Evolutionary conservation across 2,797 vertebrate genomes (phyloP).

Genomic region (Acestrorhynchus altus): DNA sequence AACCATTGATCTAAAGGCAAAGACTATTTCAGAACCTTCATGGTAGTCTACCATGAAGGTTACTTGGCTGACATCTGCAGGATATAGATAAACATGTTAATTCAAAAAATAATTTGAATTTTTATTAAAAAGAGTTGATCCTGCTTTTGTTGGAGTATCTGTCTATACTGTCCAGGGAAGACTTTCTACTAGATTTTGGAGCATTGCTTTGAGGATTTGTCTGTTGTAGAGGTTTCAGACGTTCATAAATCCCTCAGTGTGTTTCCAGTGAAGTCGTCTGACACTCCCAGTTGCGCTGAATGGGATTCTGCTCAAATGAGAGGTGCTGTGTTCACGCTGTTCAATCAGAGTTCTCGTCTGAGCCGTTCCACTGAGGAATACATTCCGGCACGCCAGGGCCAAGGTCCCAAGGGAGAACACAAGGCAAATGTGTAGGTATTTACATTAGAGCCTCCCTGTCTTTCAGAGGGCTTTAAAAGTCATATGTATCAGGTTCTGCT

Average conservation of each 20-base stretch:
- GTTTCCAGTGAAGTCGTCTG: background rate
- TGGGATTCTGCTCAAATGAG: background rate
- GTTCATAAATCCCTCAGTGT: background rate
- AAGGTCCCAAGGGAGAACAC: background rate
- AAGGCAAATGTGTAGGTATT: slow-evolving; percentile 10
- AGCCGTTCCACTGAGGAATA: background rate
- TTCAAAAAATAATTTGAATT: too few relatives aligned
- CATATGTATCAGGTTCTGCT: slow-evolving; percentile 18
- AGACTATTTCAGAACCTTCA: too few relatives aligned
- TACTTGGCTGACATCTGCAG: background rate
- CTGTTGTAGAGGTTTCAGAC: slow-evolving; percentile 2
- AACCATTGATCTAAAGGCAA: too few relatives aligned
- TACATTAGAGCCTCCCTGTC: slow-evolving; percentile 7
- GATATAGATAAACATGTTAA: background rate
- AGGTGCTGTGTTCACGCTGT: background rate
- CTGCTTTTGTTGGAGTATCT: too few relatives aligned
- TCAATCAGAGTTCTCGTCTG: background rate
- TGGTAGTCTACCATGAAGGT: background rate
- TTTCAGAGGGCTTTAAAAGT: slow-evolving; percentile 13
- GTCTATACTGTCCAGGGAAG: too few relatives aligned
- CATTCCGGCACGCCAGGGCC: background rate
- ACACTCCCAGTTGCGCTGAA: background rate
- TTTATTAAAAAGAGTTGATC: too few relatives aligned
- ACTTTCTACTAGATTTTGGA: too few relatives aligned
- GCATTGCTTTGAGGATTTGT: too few relatives aligned